Percentiles rank a stretch among this genome's conserved stretches.
Conservation (phyloP, 1,140 invertebrate species). For the Pseudomyrmex gracilis region DNA sequence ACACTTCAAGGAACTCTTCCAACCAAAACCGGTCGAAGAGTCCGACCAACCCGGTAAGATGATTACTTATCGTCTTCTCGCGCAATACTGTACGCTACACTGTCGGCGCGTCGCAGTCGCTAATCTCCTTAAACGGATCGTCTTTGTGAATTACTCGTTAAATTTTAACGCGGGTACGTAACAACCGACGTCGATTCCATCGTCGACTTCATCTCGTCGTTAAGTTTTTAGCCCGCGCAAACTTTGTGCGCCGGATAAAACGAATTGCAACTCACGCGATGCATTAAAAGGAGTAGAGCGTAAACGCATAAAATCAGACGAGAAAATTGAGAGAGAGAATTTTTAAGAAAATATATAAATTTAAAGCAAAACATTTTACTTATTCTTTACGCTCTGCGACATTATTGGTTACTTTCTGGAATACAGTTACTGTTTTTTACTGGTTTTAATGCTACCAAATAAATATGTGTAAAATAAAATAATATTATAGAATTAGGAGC, state of each 20-base stretch:
- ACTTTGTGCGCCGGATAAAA: constrained; percentile 18
- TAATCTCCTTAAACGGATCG: constrained; percentile 53
- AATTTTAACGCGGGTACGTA: constrained; percentile 28
- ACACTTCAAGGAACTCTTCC: constrained; percentile 97
- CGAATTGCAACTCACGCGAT: background rate
- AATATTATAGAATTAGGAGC: no score
- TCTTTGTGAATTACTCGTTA: constrained; percentile 37
- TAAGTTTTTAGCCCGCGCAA: constrained; percentile 14
- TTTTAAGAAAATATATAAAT: no score
- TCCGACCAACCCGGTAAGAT: constrained; percentile 89
- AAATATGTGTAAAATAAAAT: no score
- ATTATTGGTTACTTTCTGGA: no score
- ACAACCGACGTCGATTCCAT: constrained; percentile 11
- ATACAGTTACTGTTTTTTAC: no score
- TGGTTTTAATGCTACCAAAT: no score
- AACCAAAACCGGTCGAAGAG: constrained; percentile 94
- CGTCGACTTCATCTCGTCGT: background rate
- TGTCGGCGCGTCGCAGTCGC: background rate
- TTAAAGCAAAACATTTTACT: background rate
- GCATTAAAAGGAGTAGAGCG: constrained; percentile 2
- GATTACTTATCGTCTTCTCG: constrained; percentile 40
- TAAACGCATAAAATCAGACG: background rate
- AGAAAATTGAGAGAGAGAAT: constrained; percentile 15
- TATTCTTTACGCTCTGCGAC: background rate
- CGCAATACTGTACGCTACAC: constrained; percentile 8